Evolutionary conservation across 2,888 invertebrate species (phyloP).

Genomic region (Cynaeus angustus): DNA sequence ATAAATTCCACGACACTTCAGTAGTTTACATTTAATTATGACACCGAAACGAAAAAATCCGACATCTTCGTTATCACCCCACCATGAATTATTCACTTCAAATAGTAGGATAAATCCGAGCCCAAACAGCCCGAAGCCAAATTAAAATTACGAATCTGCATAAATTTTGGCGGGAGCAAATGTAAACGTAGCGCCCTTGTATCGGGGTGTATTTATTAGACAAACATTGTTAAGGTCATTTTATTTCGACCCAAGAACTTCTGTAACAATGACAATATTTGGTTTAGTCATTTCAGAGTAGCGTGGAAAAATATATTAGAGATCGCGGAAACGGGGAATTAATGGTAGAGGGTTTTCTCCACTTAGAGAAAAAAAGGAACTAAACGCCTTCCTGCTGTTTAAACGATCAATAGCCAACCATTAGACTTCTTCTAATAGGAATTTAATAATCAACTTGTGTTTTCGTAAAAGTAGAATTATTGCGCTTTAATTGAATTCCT

Average conservation of each 20-base stretch:
- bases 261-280: conserved; percentile 24
- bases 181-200: conserved; percentile 26
- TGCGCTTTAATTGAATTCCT: not conserved
- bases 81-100: conserved; percentile 21
- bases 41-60: no score
- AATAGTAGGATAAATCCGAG: conserved; percentile 35
- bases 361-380: conserved; percentile 14
- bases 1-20: no score
- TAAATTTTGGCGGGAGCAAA: conserved; percentile 26
- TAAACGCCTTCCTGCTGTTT: conserved; percentile 8
- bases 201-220: conserved; percentile 24
- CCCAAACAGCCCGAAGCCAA: conserved; percentile 30
- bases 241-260: conserved; percentile 11
- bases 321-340: conserved; percentile 11
- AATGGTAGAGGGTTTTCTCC: conserved; percentile 4
- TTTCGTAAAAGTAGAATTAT: no score
- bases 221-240: conserved; percentile 27
- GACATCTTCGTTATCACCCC: conserved; percentile 9
- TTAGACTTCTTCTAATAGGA: conserved; percentile 17
- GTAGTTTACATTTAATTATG: no score
- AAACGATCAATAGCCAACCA: conserved; percentile 20
- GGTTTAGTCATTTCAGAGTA: conserved; percentile 19
- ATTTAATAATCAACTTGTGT: conserved; percentile 11
- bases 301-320: conserved; percentile 10
- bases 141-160: conserved; percentile 41